Base-by-base conservation (phyloP, 2,888 invertebrate genomes). In the Drosophila algonquin region DNA sequence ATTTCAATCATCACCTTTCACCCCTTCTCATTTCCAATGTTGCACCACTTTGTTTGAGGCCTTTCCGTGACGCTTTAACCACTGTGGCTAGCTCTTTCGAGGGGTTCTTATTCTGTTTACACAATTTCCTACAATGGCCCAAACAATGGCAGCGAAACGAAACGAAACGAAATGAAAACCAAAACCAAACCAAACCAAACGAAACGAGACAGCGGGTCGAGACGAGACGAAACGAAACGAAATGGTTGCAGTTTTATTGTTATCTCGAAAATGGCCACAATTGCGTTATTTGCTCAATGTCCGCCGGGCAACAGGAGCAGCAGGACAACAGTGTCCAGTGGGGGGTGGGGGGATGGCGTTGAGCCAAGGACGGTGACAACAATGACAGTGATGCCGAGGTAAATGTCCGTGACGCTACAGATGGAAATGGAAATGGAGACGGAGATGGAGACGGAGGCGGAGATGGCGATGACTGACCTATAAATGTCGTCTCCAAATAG, bases 221-320 rank as follows among this genome's bases (percentile, higher is more conserved):
- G 55, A 45, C n/a, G 40, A 44, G 44, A 55, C 27, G 44, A 45
- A 44, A 44, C 40, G 44, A 35, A 35, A 40, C 40, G 71, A 16
- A 50, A 64, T 51, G 69, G 75, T 61, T 77, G 76, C 80, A 77
- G 64, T 80, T 86, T 88, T 86, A 77, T 82, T 86, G 80, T 80
- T 86, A 83, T 88, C 89, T 80, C 16, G 63, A 74, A 40, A 83
- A 80, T 88, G 84, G 83, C 78, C 81, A 83, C 76, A 86, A 88
- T 76, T 83, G 65, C 76, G 84, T 70, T 88, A 80, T 83, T 86
- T 83, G 84, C 70, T 64, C 72, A 80, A 72, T 71, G 87, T 76
- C 70, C 80, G 73, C 54, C 60, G 16, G 63, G 58, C 50, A 68
- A 45, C 24, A 51, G 21, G 64, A 53, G 58, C 53, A 63, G 30